Evolutionary conservation across 2,113 vertebrate species (phyloP).

Genomic region (Picathartes gymnocephalus): DNA sequence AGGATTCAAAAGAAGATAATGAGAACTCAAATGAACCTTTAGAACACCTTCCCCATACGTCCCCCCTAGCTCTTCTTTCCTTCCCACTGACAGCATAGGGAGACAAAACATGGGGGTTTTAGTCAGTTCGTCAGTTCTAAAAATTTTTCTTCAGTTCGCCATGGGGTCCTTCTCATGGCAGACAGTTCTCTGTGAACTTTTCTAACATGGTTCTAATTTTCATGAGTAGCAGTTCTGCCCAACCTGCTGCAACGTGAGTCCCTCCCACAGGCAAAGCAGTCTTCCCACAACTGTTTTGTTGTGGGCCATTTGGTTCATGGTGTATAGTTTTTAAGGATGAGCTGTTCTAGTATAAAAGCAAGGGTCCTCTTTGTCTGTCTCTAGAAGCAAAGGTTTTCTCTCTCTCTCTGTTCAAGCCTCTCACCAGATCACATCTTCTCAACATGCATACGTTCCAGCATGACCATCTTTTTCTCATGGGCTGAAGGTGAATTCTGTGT

Average conservation of each 20-base stretch:
- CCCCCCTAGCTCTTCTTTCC: neutral
- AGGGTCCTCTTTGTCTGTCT: neutral
- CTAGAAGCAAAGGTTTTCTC: too few relatives aligned
- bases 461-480: neutral
- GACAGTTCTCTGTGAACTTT: neutral
- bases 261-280: fast-evolving
- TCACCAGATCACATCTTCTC: neutral
- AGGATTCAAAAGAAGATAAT: neutral
- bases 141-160: neutral
- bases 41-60: neutral
- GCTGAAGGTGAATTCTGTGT: too few relatives aligned
- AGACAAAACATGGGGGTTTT: neutral
- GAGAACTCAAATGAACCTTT: neutral
- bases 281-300: neutral
- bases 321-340: neutral
- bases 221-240: neutral
- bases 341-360: neutral
- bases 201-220: neutral
- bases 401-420: neutral
- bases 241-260: neutral
- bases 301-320: neutral
- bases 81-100: neutral
- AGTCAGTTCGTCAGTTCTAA: neutral
- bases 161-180: neutral
- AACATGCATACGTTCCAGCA: neutral